These are phyloP conservation scores for Luperina nickerlii DNA, from an alignment of 2,888 invertebrate genomes.

Conservation along the genomic window DNA sequence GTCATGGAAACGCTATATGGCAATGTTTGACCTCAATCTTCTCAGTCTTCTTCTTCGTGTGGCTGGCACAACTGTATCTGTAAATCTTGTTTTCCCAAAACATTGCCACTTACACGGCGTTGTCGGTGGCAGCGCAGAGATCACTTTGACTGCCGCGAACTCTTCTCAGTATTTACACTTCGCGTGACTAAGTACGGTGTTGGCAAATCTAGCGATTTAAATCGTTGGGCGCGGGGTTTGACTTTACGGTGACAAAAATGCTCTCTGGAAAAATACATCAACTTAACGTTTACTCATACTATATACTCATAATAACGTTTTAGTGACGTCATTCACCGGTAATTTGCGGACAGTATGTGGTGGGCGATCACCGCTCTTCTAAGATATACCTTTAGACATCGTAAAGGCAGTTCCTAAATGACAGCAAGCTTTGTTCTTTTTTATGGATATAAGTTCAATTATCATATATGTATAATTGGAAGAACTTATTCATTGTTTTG, in stretches of 20 bases:
- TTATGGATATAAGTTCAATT: not conserved
- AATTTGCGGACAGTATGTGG: too few species aligned
- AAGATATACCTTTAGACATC: not conserved
- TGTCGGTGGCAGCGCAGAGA: not conserved
- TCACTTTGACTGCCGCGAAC: not conserved
- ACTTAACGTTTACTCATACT: too few species aligned
- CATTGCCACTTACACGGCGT: not conserved
- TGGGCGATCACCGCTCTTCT: too few species aligned
- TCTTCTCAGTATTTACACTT: too few species aligned
- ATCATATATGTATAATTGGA: not conserved
- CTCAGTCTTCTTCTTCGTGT: not conserved
- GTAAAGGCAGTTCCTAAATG: not conserved
- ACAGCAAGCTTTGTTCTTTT: not conserved
- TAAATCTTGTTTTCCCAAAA: not conserved
- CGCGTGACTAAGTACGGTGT: too few species aligned
- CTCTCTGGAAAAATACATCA: too few species aligned
- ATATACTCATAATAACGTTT: too few species aligned
- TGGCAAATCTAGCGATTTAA: too few species aligned
- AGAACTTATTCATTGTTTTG: not conserved
- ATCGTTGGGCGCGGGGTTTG: too few species aligned
- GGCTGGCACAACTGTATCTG: not conserved
- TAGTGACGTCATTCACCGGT: too few species aligned
- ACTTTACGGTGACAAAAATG: too few species aligned
- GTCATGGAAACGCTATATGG: not conserved
- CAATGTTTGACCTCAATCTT: not conserved